These are phyloP conservation scores for Rhynchotus rufescens DNA, from an alignment of 2,797 vertebrate species.

Conservation along the genomic window DNA sequence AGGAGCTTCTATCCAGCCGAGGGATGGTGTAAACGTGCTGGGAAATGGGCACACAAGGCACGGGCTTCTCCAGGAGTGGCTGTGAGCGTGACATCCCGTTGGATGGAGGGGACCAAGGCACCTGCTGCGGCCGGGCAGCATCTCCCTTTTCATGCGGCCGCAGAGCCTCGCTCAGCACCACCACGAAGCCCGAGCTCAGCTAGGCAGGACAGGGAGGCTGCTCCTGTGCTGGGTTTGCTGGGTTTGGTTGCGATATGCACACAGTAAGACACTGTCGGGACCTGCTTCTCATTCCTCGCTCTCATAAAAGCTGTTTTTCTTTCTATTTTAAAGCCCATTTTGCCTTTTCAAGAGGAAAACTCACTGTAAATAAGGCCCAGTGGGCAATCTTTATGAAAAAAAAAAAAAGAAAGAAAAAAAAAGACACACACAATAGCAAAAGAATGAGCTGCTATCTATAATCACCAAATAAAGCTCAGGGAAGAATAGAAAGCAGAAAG, in stretches of 20 bases:
- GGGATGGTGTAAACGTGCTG: neutral
- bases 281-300: neutral
- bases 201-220: neutral
- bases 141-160: accelerated
- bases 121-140: neutral
- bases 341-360: neutral
- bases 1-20: neutral
- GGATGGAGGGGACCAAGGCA: neutral
- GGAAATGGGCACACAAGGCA: neutral
- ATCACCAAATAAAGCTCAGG: neutral
- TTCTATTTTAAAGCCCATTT: neutral
- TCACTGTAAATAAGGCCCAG: neutral
- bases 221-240: neutral
- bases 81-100: neutral
- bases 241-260: neutral
- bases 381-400: neutral
- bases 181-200: neutral
- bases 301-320: neutral
- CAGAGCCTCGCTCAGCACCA: neutral
- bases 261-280: neutral
- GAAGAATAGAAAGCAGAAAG: neutral
- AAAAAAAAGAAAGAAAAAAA: too few relatives aligned
- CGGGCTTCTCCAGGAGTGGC: neutral
- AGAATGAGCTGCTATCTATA: neutral
- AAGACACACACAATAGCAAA: neutral